Evolutionary conservation across 2,113 vertebrate species (phyloP), one percentile per base, ranked within the genome.

Genomic region (Carassius auratus): DNA sequence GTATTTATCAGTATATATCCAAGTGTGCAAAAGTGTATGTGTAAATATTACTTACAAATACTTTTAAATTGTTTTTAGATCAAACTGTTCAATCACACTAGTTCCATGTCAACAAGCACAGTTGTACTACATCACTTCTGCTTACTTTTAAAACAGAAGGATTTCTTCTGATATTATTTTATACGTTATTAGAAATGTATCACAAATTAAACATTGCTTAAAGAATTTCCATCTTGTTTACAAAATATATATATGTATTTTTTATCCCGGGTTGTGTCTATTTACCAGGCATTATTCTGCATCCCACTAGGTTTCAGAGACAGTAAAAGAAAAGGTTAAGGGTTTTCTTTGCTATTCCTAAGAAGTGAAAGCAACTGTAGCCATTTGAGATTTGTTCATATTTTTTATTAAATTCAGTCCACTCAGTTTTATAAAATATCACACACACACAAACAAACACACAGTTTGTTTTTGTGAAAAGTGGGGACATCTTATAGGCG

Each of bases 371-470:
- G 52, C 48, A 69, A 59, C 75, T 57, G 50, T 48, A 75, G 26
- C 38, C 64, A 45, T 61, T 45, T 64, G 89, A 84, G 87, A 19
- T 84, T 86, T 79, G 68, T 85, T 83, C 73, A 64, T 21, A 48
- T 33, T 86, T 92, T 90, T 90, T 87, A 30, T 30, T 30, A 30
- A 30, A 92, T 86, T 86, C 3, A 57, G 42, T 84, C 38, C 3
- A n/a, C 83, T 85, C n/a, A 45, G 33, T 85, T 86, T 86, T 81
- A 86, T 85, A 82, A 78, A 81, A 84, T 14, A 0, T 12, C 45
- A 45, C 45, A 76, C 6, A 23, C 30, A 30, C 30, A 30, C 30
- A 30, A 1, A 30, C 30, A 30, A 1, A 30, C 30, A 30, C 30
- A 30, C 30, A 26, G 26, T 26, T 26, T 26, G 26, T 26, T 26